phyloP scores from a whole-genome alignment of 2,113 vertebrate species.

The Sisor rabdophorus region DNA sequence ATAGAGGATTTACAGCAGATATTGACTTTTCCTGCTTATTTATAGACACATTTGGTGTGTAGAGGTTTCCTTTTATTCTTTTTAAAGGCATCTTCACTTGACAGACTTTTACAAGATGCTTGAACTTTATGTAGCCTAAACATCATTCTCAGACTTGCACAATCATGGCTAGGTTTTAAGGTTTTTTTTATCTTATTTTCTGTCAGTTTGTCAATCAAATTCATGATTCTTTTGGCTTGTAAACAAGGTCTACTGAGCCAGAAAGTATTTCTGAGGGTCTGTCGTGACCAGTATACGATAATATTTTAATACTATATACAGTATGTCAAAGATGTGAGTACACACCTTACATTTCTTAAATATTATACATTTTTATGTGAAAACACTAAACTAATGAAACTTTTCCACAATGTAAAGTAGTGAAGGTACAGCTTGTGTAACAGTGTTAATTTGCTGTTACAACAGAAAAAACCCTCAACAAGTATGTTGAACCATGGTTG shows the following conservation, averaged over 20 bases:
- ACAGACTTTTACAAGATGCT: neutral
- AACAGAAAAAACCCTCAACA: too few relatives aligned
- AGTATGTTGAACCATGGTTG: neutral
- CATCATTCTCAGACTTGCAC: neutral
- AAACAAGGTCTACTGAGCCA: neutral
- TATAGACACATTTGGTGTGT: neutral
- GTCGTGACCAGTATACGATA: neutral
- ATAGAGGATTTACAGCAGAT: neutral
- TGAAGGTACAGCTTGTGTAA: too few relatives aligned
- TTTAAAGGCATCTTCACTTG: neutral
- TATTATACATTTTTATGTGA: too few relatives aligned
- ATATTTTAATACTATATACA: neutral
- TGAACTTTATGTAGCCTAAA: neutral
- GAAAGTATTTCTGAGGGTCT: neutral
- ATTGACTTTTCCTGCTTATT: conserved; percentile 1
- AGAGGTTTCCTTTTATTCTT: neutral
- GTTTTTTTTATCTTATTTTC: too few relatives aligned
- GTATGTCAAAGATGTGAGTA: too few relatives aligned
- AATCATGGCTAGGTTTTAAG: neutral
- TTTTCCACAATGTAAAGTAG: too few relatives aligned
- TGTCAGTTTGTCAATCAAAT: neutral
- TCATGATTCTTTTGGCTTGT: neutral
- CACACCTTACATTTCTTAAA: too few relatives aligned
- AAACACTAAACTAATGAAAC: too few relatives aligned
- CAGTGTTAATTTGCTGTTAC: too few relatives aligned